phyloP scores from a whole-genome alignment of 2,888 invertebrate species.

The Metellina segmentata region DNA sequence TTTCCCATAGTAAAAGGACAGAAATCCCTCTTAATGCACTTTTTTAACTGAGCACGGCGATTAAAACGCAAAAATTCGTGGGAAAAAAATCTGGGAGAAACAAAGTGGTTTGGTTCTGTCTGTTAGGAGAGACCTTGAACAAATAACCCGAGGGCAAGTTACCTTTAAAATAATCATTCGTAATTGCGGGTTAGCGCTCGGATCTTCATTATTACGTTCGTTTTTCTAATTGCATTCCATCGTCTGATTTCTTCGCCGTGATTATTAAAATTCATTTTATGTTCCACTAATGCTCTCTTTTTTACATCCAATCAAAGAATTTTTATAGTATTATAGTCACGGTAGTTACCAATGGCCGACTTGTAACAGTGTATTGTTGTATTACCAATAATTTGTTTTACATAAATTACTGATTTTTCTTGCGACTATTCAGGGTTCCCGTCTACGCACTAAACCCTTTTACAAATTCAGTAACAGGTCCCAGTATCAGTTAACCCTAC shows the following conservation, averaged over 20 bases:
- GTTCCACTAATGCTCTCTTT: conserved; percentile 20
- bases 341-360: not conserved
- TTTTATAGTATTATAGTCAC: not conserved
- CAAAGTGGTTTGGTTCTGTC: conserved; percentile 46
- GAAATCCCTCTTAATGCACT: conserved; percentile 48
- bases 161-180: conserved; percentile 72
- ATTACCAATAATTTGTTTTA: not conserved
- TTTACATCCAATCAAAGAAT: not conserved
- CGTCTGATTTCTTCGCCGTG: conserved; percentile 39
- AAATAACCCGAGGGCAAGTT: conserved; percentile 57
- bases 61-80: conserved; percentile 50
- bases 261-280: conserved; percentile 65
- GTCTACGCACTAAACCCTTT: too few relatives aligned
- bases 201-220: conserved; percentile 58
- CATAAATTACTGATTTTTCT: not conserved
- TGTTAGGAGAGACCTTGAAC: conserved; percentile 39
- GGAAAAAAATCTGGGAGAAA: conserved; percentile 36
- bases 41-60: conserved; percentile 33
- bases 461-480: too few relatives aligned
- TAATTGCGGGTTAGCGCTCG: conserved; percentile 54
- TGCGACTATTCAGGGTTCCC: not conserved
- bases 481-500: too few relatives aligned
- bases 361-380: not conserved
- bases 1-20: conserved; percentile 33
- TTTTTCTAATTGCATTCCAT: conserved; percentile 58